These are phyloP conservation scores for Gallinago media DNA, from an alignment of 2,113 vertebrate species.

Conservation along the genomic window DNA sequence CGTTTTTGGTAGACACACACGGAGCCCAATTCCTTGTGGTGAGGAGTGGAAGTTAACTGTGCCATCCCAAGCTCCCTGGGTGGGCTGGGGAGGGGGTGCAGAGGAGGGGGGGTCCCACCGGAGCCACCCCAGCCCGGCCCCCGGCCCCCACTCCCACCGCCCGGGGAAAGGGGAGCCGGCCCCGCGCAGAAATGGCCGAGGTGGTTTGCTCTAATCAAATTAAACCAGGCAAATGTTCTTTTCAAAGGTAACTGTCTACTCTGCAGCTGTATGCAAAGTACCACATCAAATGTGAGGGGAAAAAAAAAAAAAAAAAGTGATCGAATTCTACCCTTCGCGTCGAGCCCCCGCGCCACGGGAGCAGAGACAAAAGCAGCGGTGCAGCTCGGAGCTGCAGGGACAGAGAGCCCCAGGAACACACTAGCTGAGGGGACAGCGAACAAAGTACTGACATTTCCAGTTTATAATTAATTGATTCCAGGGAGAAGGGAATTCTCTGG, in stretches of 20 bases:
- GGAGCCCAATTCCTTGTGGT: background rate
- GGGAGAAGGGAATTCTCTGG: slow-evolving; percentile 63
- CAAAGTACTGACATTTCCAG: slow-evolving; percentile 74
- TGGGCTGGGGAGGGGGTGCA: background rate
- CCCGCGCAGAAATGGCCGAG: slow-evolving; percentile 86
- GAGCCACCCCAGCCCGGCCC: no score
- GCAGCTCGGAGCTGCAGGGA: slow-evolving; percentile 70
- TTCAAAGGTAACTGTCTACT: slow-evolving; percentile 89
- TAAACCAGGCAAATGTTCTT: slow-evolving; percentile 86
- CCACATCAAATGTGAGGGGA: slow-evolving; percentile 81
- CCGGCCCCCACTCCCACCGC: slow-evolving; percentile 76
- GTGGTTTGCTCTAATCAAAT: slow-evolving; percentile 87
- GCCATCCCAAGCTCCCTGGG: background rate
- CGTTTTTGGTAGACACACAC: background rate
- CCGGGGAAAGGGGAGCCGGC: slow-evolving; percentile 87
- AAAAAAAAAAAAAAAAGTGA: slow-evolving; percentile 72
- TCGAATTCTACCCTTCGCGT: slow-evolving; percentile 81
- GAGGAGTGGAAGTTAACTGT: background rate
- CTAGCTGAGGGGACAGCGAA: slow-evolving; percentile 73
- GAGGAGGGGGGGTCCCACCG: no score
- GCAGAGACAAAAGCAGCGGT: slow-evolving; percentile 76
- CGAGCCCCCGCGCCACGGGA: slow-evolving; percentile 69
- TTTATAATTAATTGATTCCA: slow-evolving; percentile 73
- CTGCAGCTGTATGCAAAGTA: slow-evolving; percentile 90
- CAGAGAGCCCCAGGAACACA: slow-evolving; percentile 72